Conservation (phyloP, 2,888 invertebrate genomes). For the Drosophila koepferae region DNA sequence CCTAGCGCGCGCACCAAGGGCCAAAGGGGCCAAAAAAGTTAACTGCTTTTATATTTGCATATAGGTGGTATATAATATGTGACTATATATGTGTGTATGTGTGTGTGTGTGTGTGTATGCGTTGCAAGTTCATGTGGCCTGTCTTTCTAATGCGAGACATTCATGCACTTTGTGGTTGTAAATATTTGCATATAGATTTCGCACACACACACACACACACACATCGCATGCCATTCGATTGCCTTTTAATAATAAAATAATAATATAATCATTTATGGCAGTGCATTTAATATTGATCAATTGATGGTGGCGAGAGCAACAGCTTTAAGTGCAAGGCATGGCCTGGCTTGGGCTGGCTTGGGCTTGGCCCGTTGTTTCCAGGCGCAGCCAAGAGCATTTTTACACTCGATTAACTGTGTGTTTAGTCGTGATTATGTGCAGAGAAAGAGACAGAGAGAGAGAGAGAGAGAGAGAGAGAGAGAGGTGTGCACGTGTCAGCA, state of each 20-base stretch:
- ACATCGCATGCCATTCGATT: constrained; percentile 22
- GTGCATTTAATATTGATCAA: constrained; percentile 28
- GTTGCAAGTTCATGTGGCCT: constrained; percentile 52
- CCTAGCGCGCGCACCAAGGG: constrained; percentile 36
- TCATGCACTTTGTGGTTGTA: constrained; percentile 60
- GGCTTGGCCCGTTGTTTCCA: constrained; percentile 11
- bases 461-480: background rate
- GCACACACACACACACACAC: background rate
- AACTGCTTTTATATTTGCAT: constrained; percentile 56
- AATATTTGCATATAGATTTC: constrained; percentile 44
- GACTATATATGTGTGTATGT: constrained; percentile 21
- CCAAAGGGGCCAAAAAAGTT: constrained; percentile 47
- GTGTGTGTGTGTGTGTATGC: constrained; percentile 24
- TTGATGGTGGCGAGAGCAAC: background rate
- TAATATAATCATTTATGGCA: constrained; percentile 27
- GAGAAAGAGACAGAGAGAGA: constrained; percentile 5
- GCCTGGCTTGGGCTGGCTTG: background rate
- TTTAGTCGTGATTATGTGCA: constrained; percentile 55
- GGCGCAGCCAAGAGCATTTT: constrained; percentile 64
- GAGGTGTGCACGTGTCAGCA: constrained; percentile 28
- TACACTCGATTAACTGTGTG: constrained; percentile 76
- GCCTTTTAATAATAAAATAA: constrained; percentile 28
- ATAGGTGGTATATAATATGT: constrained; percentile 1
- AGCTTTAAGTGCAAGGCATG: constrained; percentile 32
- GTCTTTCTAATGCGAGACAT: constrained; percentile 63